These are phyloP conservation scores for Nanorana parkeri DNA, from an alignment of 2,113 vertebrate genomes.

Conservation along the genomic window DNA sequence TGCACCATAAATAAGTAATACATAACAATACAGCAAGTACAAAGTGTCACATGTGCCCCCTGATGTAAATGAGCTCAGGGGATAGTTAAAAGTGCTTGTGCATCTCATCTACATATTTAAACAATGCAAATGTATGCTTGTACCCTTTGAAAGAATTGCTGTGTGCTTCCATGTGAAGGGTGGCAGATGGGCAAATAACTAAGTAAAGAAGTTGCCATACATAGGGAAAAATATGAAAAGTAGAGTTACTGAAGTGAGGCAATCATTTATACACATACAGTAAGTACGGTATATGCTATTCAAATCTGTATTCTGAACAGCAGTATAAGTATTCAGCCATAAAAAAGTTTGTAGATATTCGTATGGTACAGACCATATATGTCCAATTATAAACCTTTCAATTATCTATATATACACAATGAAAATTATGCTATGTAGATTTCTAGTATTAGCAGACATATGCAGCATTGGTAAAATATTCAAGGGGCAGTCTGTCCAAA, in stretches of 20 bases:
- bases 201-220: not conserved
- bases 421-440: too few relatives aligned
- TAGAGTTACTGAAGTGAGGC: not conserved
- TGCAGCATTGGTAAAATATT: too few relatives aligned
- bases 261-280: too few relatives aligned
- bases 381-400: too few relatives aligned
- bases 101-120: constrained; percentile 8
- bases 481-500: too few relatives aligned
- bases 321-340: too few relatives aligned
- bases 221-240: not conserved
- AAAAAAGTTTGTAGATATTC: too few relatives aligned
- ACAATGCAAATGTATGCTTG: constrained; percentile 20
- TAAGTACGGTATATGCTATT: too few relatives aligned
- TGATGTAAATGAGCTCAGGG: not conserved
- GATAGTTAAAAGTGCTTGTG: constrained; percentile 8
- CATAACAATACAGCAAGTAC: not conserved
- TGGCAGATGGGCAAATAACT: constrained; percentile 21
- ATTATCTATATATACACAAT: too few relatives aligned
- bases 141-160: constrained; percentile 19
- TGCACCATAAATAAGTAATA: not conserved
- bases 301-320: too few relatives aligned
- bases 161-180: not conserved
- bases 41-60: not conserved
- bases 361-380: too few relatives aligned
- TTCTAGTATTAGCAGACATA: too few relatives aligned